Conservation (phyloP, 2,888 invertebrate genomes). For the Pardosa pseudoannulata region DNA sequence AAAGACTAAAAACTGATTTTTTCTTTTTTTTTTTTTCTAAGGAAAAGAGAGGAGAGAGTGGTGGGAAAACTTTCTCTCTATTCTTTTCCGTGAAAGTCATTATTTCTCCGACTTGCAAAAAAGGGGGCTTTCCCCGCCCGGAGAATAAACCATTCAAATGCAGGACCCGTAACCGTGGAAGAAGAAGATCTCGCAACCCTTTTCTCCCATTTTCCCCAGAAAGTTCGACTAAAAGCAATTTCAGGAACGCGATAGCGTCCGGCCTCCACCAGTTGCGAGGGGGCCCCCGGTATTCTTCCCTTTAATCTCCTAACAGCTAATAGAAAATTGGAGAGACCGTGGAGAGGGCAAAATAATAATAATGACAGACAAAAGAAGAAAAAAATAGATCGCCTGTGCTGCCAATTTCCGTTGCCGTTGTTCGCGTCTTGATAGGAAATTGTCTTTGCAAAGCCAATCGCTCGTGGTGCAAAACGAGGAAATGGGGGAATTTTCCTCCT, state of each 20-base stretch:
- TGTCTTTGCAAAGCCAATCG: constrained; percentile 48
- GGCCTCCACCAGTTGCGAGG: neutral
- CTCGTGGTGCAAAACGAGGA: constrained; percentile 27
- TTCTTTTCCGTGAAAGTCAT: too few relatives aligned
- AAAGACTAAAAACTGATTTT: too few relatives aligned
- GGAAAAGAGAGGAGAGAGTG: too few relatives aligned
- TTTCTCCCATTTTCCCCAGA: neutral
- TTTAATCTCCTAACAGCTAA: neutral
- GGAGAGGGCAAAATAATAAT: too few relatives aligned
- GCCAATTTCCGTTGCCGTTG: constrained; percentile 59
- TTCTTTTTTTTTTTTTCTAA: too few relatives aligned
- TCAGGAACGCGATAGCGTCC: neutral
- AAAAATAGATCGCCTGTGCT: constrained; percentile 20
- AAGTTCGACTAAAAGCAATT: neutral
- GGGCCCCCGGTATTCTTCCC: neutral
- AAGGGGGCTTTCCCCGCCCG: too few relatives aligned
- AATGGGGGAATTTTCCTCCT: constrained; percentile 59
- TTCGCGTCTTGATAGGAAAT: constrained; percentile 50
- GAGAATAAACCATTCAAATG: too few relatives aligned
- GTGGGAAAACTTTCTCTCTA: too few relatives aligned
- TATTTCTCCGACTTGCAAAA: too few relatives aligned
- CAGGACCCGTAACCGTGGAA: too few relatives aligned
- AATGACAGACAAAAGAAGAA: too few relatives aligned
- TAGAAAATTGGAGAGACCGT: constrained; percentile 4
- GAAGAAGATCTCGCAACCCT: neutral